Evolutionary conservation across 2,888 invertebrate species (phyloP), one percentile per base, ranked within the genome.

Genomic region (Lymantria dispar): DNA sequence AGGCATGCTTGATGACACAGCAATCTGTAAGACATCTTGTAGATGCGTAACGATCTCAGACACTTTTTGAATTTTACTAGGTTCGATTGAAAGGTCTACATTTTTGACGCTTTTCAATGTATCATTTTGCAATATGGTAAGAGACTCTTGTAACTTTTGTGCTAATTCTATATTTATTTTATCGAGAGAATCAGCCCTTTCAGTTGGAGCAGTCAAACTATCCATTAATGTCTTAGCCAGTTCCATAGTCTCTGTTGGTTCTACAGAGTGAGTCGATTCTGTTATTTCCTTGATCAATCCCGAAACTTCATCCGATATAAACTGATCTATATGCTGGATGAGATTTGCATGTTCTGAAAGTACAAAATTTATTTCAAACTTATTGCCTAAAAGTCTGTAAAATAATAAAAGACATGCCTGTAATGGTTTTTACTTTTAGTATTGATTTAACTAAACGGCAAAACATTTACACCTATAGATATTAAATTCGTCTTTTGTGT

Each of bases 21-120:
- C 60, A 29, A 47, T 58, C 9, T 63, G 56, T 41, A 84, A 64
- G 60, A 79, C 78, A 30, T 77, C 70, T 58, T 80, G 74, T 43
- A 86, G 68, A 58, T 76, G 66, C 3, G 67, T 69, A 1, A 81
- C 74, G 0, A 70, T 57, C 30, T 78, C 71, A 7, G 68, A 69
- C 8, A 81, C 60, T 52, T 52, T 70, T 53, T 76, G 61, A 14
- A 59, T 44, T 3, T 73, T 3, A 11, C 11, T 66, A 3, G 65
- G 41, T 44, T 69, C 58, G 7, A 73, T 43, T 0, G 54, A 22
- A 3, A 62, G 43, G 9, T 52, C 33, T 0, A 77, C 51, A 14
- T 67, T 63, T 43, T 71, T 58, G 3, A 68, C 60, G 44, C 57
- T 71, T 33, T 79, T 75, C 3, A 78, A 47, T 30, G 62, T 57